A percentile compares a stretch with the other conserved stretches of the same genome.
Conservation (phyloP, 2,113 vertebrate genomes). For the Oryzias javanicus region DNA sequence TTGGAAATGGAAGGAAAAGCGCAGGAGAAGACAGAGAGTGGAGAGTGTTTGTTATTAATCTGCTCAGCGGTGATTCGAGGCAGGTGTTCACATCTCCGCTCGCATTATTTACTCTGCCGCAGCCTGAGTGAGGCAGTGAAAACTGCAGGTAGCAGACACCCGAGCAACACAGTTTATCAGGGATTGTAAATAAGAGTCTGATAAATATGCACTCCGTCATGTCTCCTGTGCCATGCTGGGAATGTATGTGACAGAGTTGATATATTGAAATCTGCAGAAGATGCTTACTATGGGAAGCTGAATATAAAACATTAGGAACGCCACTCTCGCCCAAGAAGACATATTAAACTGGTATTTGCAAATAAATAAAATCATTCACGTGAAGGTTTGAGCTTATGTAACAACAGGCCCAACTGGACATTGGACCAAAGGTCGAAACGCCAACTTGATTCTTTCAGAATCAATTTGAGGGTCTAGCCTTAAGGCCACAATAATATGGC, state of each 20-base stretch:
- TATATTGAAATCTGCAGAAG: slow-evolving; percentile 29
- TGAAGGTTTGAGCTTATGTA: slow-evolving; percentile 19
- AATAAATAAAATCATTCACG: background rate
- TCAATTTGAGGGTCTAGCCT: slow-evolving; percentile 45
- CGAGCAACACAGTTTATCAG: slow-evolving; percentile 39
- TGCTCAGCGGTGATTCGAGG: slow-evolving; percentile 30
- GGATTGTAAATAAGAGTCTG: slow-evolving; percentile 56
- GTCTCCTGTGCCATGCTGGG: slow-evolving; percentile 24
- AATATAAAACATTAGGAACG: slow-evolving; percentile 22
- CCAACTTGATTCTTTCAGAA: slow-evolving; percentile 38
- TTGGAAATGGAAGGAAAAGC: slow-evolving; percentile 33
- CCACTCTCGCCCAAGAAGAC: background rate
- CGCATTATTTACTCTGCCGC: slow-evolving; percentile 47
- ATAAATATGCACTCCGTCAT: slow-evolving; percentile 53
- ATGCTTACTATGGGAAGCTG: slow-evolving; percentile 12
- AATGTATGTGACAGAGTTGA: slow-evolving; percentile 34
- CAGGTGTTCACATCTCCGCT: slow-evolving; percentile 43
- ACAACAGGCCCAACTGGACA: slow-evolving; percentile 9
- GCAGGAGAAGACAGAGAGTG: slow-evolving; percentile 27
- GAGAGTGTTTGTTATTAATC: slow-evolving; percentile 47
- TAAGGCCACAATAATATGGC: slow-evolving; percentile 4
- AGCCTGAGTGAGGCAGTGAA: slow-evolving; percentile 28
- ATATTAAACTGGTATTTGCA: slow-evolving; percentile 14
- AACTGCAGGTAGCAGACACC: slow-evolving; percentile 48
- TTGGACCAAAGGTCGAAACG: slow-evolving; percentile 41